phyloP scores from a whole-genome alignment of 2,888 invertebrate genomes.

The Sinohyriopsis cumingii region DNA sequence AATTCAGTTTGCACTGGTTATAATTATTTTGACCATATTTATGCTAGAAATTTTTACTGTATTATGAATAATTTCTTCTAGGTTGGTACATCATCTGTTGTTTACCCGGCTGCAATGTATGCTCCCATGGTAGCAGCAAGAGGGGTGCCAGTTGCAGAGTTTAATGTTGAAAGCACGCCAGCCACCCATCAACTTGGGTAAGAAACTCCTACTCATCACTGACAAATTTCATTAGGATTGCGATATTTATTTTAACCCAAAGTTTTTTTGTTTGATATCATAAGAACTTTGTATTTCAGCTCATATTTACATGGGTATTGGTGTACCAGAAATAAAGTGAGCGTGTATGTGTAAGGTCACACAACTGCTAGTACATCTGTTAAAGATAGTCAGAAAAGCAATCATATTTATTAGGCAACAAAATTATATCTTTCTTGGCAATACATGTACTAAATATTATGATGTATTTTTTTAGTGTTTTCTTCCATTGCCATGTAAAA shows the following conservation, averaged over 20 bases:
- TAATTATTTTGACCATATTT: too few species aligned
- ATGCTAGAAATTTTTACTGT: background rate
- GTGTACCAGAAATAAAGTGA: background rate
- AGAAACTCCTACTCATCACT: conserved; percentile 35
- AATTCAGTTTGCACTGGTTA: too few species aligned
- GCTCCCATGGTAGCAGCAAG: conserved; percentile 83
- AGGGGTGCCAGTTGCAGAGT: conserved; percentile 84
- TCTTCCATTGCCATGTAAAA: too few species aligned
- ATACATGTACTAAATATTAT: too few species aligned
- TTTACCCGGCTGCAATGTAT: conserved; percentile 91
- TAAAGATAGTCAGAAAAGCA: too few species aligned
- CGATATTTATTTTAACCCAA: too few species aligned
- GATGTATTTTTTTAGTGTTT: too few species aligned
- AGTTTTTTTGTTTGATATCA: too few species aligned
- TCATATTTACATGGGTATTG: background rate
- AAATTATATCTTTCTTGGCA: too few species aligned
- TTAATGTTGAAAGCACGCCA: conserved; percentile 79
- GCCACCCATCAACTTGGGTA: conserved; percentile 75
- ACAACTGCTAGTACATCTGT: background rate
- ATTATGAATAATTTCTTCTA: conserved; percentile 24
- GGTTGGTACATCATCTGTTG: conserved; percentile 88
- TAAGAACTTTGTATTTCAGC: too few species aligned
- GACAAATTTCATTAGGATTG: background rate
- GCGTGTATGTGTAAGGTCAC: background rate
- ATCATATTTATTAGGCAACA: too few species aligned